These are phyloP conservation scores for Theocolax elegans DNA, from an alignment of 1,140 invertebrate species.

Conservation along the genomic window DNA sequence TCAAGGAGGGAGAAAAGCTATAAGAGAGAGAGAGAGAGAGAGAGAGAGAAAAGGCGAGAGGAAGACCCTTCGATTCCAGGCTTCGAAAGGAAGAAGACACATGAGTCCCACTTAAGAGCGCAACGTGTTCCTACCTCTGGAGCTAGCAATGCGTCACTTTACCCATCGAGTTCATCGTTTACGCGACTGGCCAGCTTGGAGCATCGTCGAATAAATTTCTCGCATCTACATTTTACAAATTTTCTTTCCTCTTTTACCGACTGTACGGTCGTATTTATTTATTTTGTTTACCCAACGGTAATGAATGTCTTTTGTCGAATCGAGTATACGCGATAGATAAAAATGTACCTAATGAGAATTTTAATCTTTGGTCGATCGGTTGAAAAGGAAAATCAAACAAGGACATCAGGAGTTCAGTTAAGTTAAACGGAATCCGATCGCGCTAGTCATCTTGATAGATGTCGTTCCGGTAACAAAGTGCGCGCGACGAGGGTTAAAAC, in stretches of 20 bases:
- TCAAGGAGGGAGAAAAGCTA: not conserved
- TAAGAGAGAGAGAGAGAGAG: not conserved
- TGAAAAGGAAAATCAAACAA: too few relatives aligned
- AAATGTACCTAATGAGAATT: not conserved
- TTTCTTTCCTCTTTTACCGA: not conserved
- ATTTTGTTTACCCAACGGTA: too few relatives aligned
- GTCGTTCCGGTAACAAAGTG: conserved; percentile 30
- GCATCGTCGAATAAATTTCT: conserved; percentile 12
- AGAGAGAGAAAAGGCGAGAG: conserved; percentile 26
- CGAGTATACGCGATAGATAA: too few relatives aligned
- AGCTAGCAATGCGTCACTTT: conserved; percentile 54
- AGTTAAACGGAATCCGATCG: conserved; percentile 48
- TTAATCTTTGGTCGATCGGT: too few relatives aligned
- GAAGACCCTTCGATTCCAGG: conserved; percentile 62
- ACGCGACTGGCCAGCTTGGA: conserved; percentile 16
- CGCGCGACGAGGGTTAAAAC: conserved; percentile 53
- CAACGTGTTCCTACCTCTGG: conserved; percentile 45
- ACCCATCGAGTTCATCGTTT: too few relatives aligned
- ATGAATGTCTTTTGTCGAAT: too few relatives aligned
- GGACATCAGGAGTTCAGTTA: too few relatives aligned
- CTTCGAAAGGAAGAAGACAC: conserved; percentile 55
- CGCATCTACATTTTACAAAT: too few relatives aligned
- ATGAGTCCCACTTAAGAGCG: conserved; percentile 59
- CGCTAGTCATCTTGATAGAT: conserved; percentile 54
- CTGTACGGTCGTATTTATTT: too few relatives aligned